Conservation (phyloP, 2,797 vertebrate genomes). For the Spondyliosoma cantharus region DNA sequence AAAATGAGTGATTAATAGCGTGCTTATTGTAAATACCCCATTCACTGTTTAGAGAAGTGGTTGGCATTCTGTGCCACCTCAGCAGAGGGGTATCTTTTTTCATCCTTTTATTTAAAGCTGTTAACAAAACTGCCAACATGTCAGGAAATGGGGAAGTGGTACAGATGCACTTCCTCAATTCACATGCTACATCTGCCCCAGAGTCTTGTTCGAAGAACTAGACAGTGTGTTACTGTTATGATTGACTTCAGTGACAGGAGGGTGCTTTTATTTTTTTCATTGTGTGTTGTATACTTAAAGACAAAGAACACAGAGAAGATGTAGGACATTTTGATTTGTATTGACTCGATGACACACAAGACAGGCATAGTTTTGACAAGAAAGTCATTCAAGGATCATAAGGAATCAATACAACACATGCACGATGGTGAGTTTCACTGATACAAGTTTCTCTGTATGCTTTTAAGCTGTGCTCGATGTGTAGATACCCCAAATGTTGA, state of each 20-base stretch:
- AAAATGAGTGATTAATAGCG: too few relatives aligned
- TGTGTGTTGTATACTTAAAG: not conserved
- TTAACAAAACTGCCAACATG: constrained; percentile 2
- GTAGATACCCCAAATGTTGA: not conserved
- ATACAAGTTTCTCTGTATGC: not conserved
- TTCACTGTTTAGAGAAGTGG: too few relatives aligned
- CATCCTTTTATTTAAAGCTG: not conserved
- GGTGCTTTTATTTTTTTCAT: not conserved
- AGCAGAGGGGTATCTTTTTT: not conserved
- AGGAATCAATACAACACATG: constrained; percentile 22
- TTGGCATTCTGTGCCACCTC: not conserved
- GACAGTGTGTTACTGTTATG: not conserved
- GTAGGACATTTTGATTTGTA: not conserved
- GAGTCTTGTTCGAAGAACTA: not conserved
- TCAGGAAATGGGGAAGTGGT: constrained; percentile 72
- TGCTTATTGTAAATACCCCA: too few relatives aligned
- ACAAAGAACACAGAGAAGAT: not conserved
- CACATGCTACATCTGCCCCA: not conserved
- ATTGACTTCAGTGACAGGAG: not conserved
- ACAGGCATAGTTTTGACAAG: not conserved
- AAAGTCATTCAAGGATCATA: constrained; percentile 8
- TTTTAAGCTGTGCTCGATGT: not conserved
- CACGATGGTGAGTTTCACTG: constrained; percentile 74
- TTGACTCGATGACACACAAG: not conserved
- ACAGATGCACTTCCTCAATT: constrained; percentile 70